Evolutionary conservation across 2,797 vertebrate genomes (phyloP).

Genomic region (Microctenopoma steveboyesi): DNA sequence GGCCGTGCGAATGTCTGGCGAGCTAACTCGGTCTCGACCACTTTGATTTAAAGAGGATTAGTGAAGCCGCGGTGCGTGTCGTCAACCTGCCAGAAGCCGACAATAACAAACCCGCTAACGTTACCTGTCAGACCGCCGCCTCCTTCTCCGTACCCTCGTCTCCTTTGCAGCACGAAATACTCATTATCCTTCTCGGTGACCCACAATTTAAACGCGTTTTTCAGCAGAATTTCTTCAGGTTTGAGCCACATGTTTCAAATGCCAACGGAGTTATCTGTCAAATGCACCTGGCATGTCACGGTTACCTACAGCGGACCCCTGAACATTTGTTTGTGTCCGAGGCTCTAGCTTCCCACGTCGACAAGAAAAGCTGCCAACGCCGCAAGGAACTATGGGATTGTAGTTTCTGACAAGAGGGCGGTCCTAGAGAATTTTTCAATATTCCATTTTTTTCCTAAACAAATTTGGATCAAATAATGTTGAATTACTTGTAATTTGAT

Average conservation of each 20-base stretch:
- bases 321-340: slow-evolving; percentile 79
- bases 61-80: not conserved
- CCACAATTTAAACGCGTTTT: slow-evolving; percentile 96
- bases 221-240: slow-evolving; percentile 95
- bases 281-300: slow-evolving; percentile 72
- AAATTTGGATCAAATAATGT: not conserved
- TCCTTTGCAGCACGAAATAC: slow-evolving; percentile 94
- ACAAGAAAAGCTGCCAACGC: slow-evolving; percentile 78
- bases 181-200: slow-evolving; percentile 92
- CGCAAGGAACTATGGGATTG: slow-evolving; percentile 80
- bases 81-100: not conserved
- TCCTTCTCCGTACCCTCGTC: slow-evolving; percentile 92
- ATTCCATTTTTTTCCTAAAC: not conserved
- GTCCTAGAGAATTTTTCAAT: not conserved
- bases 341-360: slow-evolving; percentile 85
- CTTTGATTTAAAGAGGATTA: not conserved
- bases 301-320: slow-evolving; percentile 64
- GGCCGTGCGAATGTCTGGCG: not conserved
- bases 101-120: slow-evolving; percentile 18
- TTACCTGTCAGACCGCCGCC: slow-evolving; percentile 93
- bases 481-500: too few relatives aligned
- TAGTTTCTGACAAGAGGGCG: slow-evolving; percentile 76
- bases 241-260: slow-evolving; percentile 92
- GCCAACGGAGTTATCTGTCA: slow-evolving; percentile 43
- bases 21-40: slow-evolving; percentile 3